These are phyloP conservation scores for Mnemiopsis leidyi DNA, from an alignment of 37 sponge, comb jelly and placozoan genomes.

Conservation along the genomic window DNA sequence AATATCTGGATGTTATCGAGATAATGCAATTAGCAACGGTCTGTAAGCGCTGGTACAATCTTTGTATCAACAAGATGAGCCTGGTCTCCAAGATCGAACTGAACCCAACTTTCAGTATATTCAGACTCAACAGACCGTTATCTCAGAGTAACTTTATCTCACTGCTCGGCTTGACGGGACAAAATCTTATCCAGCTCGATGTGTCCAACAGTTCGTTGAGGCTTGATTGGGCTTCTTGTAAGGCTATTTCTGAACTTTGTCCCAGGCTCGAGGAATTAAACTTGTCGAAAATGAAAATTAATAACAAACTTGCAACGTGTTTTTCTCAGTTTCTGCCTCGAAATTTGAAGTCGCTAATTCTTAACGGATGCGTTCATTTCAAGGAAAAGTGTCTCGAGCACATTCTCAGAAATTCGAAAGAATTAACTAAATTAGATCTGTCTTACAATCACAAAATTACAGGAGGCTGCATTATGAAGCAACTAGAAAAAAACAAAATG, in stretches of 20 bases:
- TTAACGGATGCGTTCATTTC: neutral
- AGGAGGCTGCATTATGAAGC: conserved; percentile 1
- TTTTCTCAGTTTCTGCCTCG: neutral
- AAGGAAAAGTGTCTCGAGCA: conserved; percentile 12
- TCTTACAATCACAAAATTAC: conserved; percentile 24
- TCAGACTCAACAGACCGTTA: conserved; percentile 9
- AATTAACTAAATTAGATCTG: neutral
- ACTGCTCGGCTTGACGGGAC: neutral
- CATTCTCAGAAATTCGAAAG: neutral
- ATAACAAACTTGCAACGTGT: neutral
- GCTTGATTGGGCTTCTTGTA: neutral
- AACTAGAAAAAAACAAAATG: neutral
- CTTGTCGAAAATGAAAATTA: conserved; percentile 6
- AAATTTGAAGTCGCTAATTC: conserved; percentile 4
- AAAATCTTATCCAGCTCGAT: neutral
- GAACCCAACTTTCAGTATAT: conserved; percentile 41
- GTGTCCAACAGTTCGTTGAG: neutral
- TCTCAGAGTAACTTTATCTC: neutral
- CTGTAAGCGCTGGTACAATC: conserved; percentile 55
- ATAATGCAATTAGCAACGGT: neutral
- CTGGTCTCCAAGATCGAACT: neutral
- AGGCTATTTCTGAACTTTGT: neutral
- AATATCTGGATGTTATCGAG: neutral
- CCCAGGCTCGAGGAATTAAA: neutral
- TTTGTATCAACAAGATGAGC: neutral